These are phyloP conservation scores for Sebastes dallii DNA, from an alignment of 2,797 vertebrate genomes.

Conservation along the genomic window DNA sequence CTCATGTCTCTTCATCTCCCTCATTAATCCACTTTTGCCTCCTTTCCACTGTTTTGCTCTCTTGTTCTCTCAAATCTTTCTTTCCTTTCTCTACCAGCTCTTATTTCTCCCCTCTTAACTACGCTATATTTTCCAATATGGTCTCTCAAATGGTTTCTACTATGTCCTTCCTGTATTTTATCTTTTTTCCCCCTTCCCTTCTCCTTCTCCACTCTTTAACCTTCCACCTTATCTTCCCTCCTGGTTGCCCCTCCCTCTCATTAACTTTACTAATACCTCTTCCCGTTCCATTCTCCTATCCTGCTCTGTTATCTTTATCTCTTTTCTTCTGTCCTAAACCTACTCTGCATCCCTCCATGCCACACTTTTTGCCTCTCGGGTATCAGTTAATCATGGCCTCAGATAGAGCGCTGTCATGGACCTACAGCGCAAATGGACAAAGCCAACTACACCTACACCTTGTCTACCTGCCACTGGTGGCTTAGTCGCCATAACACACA, in stretches of 20 bases:
- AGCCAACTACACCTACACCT: constrained; percentile 11
- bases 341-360: neutral
- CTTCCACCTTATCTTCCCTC: neutral
- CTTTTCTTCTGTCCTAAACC: neutral
- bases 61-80: neutral
- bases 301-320: neutral
- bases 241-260: neutral
- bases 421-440: constrained; percentile 2
- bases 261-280: neutral
- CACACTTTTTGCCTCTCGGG: neutral
- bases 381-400: constrained; percentile 14
- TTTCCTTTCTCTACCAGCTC: neutral
- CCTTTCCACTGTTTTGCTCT: neutral
- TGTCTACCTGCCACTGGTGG: neutral
- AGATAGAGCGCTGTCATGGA: neutral
- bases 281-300: neutral
- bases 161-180: neutral
- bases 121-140: neutral
- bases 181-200: neutral
- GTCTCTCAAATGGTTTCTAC: neutral
- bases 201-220: neutral
- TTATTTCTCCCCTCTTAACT: neutral
- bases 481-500: neutral
- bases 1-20: neutral
- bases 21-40: neutral